These are phyloP conservation scores for Heterodera schachtii DNA, from an alignment of 1,140 invertebrate genomes.

Conservation along the genomic window DNA sequence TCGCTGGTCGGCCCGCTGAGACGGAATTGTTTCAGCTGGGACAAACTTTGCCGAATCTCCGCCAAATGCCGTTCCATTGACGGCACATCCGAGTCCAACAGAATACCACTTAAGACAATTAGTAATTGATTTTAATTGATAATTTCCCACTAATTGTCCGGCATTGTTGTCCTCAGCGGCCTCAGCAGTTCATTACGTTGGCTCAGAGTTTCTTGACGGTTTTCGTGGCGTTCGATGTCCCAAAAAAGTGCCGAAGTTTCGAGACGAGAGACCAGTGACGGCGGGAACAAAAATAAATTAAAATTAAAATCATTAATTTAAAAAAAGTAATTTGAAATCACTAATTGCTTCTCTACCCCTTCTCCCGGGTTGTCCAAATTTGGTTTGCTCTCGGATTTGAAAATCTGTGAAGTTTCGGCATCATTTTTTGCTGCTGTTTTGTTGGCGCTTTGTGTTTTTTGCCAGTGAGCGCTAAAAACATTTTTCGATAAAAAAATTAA, in stretches of 20 bases:
- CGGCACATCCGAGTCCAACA: slow-evolving; percentile 4
- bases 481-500: neutral
- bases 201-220: neutral
- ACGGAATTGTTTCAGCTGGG: slow-evolving; percentile 9
- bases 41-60: slow-evolving; percentile 1
- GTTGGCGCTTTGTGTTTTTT: neutral
- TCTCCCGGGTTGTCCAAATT: neutral
- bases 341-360: neutral
- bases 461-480: neutral
- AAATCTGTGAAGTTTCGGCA: neutral
- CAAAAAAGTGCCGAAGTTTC: slow-evolving; percentile 3
- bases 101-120: neutral
- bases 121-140: neutral
- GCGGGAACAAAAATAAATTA: neutral
- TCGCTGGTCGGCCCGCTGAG: slow-evolving; percentile 11
- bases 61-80: slow-evolving; percentile 8
- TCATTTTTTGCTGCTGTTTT: neutral
- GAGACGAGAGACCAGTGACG: neutral
- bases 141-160: neutral
- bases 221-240: neutral
- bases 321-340: neutral
- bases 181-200: neutral
- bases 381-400: neutral
- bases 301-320: too few species aligned
- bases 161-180: neutral